These are phyloP conservation scores for Oscarella lobularis DNA, from an alignment of 37 sponge, comb jelly and placozoan species.

Conservation along the genomic window DNA sequence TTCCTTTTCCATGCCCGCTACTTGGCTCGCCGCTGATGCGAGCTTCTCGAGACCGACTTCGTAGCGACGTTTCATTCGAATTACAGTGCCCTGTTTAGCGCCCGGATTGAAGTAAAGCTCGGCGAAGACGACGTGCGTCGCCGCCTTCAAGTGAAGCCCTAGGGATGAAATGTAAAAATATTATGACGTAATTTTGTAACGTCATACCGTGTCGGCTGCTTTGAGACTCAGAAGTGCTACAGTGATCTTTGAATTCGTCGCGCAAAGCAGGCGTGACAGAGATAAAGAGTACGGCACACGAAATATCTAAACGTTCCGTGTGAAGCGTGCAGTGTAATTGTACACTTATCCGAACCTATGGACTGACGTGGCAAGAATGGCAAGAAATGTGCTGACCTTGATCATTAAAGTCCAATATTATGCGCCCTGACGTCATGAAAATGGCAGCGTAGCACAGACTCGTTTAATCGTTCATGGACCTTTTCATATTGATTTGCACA, in stretches of 20 bases:
- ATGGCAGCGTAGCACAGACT: too few relatives aligned
- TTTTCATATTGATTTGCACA: too few relatives aligned
- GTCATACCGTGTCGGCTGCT: neutral
- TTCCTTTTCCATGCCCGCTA: constrained; percentile 92
- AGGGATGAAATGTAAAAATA: neutral
- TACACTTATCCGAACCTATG: constrained; percentile 20
- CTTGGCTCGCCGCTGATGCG: too few relatives aligned
- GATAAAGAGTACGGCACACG: constrained; percentile 29
- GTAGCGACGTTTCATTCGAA: too few relatives aligned
- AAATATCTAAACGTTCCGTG: constrained; percentile 40
- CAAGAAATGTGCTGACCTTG: constrained; percentile 40
- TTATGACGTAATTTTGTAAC: neutral
- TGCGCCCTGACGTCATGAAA: too few relatives aligned
- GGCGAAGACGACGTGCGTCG: neutral
- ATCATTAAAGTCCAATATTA: too few relatives aligned
- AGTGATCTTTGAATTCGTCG: neutral
- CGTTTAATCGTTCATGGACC: too few relatives aligned
- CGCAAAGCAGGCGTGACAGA: constrained; percentile 55
- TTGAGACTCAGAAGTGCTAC: neutral
- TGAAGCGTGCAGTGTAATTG: too few relatives aligned
- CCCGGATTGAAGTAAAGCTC: neutral
- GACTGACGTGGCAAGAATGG: constrained; percentile 35
- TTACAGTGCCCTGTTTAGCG: too few relatives aligned
- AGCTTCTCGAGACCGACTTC: too few relatives aligned
- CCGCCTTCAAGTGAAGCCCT: neutral